A percentile compares a stretch with the other conserved stretches of the same genome.
Conservation (phyloP, 1,140 invertebrate genomes). For the Ips typographus region DNA sequence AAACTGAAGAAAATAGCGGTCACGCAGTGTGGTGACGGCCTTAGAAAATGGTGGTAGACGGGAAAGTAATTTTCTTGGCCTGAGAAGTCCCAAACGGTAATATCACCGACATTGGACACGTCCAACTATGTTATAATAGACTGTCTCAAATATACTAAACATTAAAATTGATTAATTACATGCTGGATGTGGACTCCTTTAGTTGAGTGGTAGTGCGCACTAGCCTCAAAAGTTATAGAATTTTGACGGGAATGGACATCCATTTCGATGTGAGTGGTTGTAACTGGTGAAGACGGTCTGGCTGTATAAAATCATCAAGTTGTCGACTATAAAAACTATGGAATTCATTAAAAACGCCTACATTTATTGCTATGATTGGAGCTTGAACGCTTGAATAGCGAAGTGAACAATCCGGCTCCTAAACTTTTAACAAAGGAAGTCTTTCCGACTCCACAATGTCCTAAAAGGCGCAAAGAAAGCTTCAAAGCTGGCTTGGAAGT, state of each 20-base stretch:
- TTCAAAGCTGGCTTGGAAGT: constrained; percentile 64
- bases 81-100: constrained; percentile 81
- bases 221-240: constrained; percentile 62
- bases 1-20: constrained; percentile 75
- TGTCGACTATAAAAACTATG: background rate
- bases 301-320: constrained; percentile 42
- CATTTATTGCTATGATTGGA: constrained; percentile 52
- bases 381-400: constrained; percentile 63
- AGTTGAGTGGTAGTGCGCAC: constrained; percentile 63
- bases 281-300: constrained; percentile 51
- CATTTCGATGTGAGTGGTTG: constrained; percentile 59
- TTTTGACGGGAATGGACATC: constrained; percentile 64
- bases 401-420: constrained; percentile 67
- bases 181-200: constrained; percentile 70
- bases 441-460: constrained; percentile 77
- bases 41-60: constrained; percentile 64
- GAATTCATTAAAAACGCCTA: constrained; percentile 39
- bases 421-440: constrained; percentile 72
- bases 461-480: constrained; percentile 76
- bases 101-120: constrained; percentile 60
- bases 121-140: constrained; percentile 54
- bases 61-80: constrained; percentile 79
- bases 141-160: constrained; percentile 10
- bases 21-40: constrained; percentile 45
- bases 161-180: constrained; percentile 43